Evolutionary conservation across 1,140 invertebrate species (phyloP).

Genomic region (Plodia interpunctella): DNA sequence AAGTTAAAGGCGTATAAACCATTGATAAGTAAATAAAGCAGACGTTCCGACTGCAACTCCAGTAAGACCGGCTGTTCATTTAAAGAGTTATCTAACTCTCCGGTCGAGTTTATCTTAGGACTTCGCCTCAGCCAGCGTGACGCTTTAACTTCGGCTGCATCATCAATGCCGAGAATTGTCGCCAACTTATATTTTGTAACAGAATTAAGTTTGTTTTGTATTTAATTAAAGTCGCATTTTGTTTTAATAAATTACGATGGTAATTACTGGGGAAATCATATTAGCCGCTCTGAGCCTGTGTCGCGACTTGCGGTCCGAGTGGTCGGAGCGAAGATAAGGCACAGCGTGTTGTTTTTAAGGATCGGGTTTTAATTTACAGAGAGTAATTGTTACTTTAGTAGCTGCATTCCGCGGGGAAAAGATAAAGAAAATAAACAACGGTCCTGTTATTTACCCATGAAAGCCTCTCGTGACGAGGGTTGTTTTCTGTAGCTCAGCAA

Average conservation of each 20-base stretch:
- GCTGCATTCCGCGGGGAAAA: constrained; percentile 36
- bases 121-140: constrained; percentile 21
- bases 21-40: constrained; percentile 27
- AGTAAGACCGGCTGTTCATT: constrained; percentile 35
- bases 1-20: constrained; percentile 18
- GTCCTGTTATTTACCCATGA: constrained; percentile 39
- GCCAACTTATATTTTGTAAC: constrained; percentile 3
- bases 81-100: constrained; percentile 36
- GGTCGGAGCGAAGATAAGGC: constrained; percentile 24
- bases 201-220: neutral
- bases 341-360: constrained; percentile 32
- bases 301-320: neutral
- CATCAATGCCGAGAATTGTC: constrained; percentile 20
- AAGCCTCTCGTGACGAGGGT: constrained; percentile 50
- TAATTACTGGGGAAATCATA: constrained; percentile 13
- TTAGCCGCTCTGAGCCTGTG: constrained; percentile 7
- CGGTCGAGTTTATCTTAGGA: constrained; percentile 27
- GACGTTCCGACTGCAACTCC: constrained; percentile 19
- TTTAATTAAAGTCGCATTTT: neutral
- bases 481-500: constrained; percentile 43
- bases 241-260: constrained; percentile 7
- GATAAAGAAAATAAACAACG: constrained; percentile 52
- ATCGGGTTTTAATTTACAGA: constrained; percentile 30
- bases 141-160: constrained; percentile 23
- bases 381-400: constrained; percentile 46